Percentiles rank a stretch among this genome's conserved stretches.
Evolutionary conservation across 2,888 invertebrate species (phyloP).

Genomic region (Callyntrura sp.): DNA sequence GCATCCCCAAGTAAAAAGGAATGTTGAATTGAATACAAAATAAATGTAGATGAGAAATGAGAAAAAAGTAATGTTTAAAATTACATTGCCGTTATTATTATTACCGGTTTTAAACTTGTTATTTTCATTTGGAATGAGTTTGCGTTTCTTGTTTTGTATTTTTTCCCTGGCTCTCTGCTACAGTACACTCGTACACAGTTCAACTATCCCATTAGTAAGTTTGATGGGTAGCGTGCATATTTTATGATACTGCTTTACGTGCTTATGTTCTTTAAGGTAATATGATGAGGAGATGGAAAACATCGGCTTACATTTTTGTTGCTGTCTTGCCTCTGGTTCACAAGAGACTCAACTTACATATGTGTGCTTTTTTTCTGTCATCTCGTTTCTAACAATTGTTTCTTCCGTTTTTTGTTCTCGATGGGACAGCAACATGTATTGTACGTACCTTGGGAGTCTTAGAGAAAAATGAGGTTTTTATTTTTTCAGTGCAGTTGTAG

Average conservation of each 20-base stretch:
- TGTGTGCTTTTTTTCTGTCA: background rate
- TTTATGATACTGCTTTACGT: background rate
- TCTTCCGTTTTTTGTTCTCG: too few relatives aligned
- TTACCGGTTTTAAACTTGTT: slow-evolving; percentile 22
- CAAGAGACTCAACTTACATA: background rate
- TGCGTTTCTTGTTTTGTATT: background rate
- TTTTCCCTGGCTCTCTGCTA: background rate
- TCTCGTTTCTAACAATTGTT: too few relatives aligned
- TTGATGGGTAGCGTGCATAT: background rate
- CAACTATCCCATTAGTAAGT: background rate
- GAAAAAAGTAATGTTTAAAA: slow-evolving; percentile 28
- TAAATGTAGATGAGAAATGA: background rate
- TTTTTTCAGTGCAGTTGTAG: too few relatives aligned
- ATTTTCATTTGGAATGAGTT: background rate
- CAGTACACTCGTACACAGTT: background rate
- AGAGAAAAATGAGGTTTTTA: too few relatives aligned
- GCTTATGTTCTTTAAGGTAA: too few relatives aligned
- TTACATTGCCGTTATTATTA: slow-evolving; percentile 51
- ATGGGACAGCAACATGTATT: too few relatives aligned
- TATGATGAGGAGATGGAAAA: too few relatives aligned
- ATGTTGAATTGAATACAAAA: background rate
- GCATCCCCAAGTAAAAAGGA: background rate
- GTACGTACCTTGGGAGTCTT: too few relatives aligned
- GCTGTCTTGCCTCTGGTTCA: background rate
- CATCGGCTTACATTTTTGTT: too few relatives aligned